Evolutionary conservation across 2,888 invertebrate genomes (phyloP).

Genomic region (Leucozona laternaria): DNA sequence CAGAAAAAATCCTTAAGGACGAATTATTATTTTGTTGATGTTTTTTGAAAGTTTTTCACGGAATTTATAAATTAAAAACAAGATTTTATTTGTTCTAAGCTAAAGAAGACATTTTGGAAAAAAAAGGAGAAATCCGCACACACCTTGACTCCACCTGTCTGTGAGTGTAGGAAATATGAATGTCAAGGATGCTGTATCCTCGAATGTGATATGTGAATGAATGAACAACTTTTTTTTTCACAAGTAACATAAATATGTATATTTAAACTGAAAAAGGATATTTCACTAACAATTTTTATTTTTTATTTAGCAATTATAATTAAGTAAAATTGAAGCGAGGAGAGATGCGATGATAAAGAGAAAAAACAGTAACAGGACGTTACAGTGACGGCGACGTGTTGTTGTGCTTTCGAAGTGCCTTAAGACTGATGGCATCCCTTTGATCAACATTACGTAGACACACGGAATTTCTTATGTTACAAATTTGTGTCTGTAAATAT

Average conservation of each 20-base stretch:
- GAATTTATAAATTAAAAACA: not conserved
- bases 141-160: conserved; percentile 46
- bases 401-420: conserved; percentile 70
- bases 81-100: conserved; percentile 10
- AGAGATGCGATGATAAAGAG: conserved; percentile 44
- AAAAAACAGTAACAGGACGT: conserved; percentile 63
- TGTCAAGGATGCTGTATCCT: conserved; percentile 68
- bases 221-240: not conserved
- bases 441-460: conserved; percentile 68
- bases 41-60: not conserved
- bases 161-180: conserved; percentile 46
- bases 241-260: not conserved
- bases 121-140: conserved; percentile 34
- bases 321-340: conserved; percentile 47
- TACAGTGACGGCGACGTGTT: conserved; percentile 65
- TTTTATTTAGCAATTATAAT: conserved; percentile 11
- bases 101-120: conserved; percentile 62
- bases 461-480: conserved; percentile 65
- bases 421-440: conserved; percentile 75
- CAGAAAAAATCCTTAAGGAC: conserved; percentile 32
- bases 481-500: conserved; percentile 15
- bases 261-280: conserved; percentile 9
- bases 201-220: conserved; percentile 47
- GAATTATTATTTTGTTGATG: conserved; percentile 46
- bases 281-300: conserved; percentile 13